Conservation (phyloP, 2,113 vertebrate genomes). For the Pedetes capensis region DNA sequence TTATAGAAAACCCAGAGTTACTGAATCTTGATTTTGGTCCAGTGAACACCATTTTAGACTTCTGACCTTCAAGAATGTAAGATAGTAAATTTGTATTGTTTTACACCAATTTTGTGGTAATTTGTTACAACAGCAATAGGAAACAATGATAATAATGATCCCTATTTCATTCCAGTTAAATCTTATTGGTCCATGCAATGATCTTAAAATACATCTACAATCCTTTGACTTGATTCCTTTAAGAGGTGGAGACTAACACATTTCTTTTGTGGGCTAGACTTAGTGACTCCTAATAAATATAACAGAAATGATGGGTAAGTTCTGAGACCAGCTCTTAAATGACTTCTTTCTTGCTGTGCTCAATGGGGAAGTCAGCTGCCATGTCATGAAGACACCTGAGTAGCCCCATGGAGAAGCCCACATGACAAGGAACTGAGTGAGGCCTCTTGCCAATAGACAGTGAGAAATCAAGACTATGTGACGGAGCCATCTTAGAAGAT, state of each 20-base stretch:
- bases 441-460: background rate
- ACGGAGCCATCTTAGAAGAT: background rate
- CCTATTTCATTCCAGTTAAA: background rate
- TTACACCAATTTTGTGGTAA: background rate
- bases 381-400: background rate
- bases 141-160: background rate
- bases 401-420: background rate
- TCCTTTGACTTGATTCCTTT: background rate
- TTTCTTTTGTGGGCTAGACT: background rate
- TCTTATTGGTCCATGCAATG: background rate
- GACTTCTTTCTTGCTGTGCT: background rate
- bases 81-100: background rate
- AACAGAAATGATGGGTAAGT: background rate
- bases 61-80: background rate
- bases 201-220: conserved; percentile 36
- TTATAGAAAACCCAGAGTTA: background rate
- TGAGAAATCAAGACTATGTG: background rate
- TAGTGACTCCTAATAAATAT: background rate
- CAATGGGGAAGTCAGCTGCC: background rate
- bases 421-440: background rate
- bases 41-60: background rate
- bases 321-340: background rate
- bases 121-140: background rate
- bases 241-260: background rate
- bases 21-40: background rate